phyloP scores from a whole-genome alignment of 2,888 invertebrate genomes.

The Lithophane ornitopus region DNA sequence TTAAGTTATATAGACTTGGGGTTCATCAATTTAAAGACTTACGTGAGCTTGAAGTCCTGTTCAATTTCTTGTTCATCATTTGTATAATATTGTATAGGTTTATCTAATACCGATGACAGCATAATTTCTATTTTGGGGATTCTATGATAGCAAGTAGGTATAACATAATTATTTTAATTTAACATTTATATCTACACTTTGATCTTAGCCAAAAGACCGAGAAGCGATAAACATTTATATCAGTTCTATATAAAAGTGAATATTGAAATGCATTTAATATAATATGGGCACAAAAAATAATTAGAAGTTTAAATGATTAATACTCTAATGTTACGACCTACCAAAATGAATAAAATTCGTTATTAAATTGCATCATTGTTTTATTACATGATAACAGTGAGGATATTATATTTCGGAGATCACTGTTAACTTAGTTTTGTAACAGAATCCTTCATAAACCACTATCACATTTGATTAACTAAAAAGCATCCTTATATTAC shows the following conservation, averaged over 20 bases:
- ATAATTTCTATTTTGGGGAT: not conserved
- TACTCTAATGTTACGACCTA: slow-evolving; percentile 6
- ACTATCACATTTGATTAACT: slow-evolving; percentile 82
- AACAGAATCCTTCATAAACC: slow-evolving; percentile 79
- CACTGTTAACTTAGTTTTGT: slow-evolving; percentile 76
- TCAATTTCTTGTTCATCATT: not conserved
- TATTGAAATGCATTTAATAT: not conserved
- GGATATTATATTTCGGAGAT: slow-evolving; percentile 67
- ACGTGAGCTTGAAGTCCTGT: not conserved
- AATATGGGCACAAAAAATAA: not conserved
- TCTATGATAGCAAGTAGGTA: slow-evolving; percentile 4
- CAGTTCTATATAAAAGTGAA: not conserved
- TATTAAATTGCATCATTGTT: slow-evolving; percentile 59
- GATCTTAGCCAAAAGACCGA: no score
- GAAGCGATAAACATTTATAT: not conserved
- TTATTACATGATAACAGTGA: slow-evolving; percentile 79
- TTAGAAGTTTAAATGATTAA: slow-evolving; percentile 4
- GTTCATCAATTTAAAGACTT: not conserved
- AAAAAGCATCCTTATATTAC: slow-evolving; percentile 81
- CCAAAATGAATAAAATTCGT: slow-evolving; percentile 38
- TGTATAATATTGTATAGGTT: slow-evolving; percentile 13
- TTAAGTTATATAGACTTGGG: not conserved
- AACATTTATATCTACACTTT: not conserved
- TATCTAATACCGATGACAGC: slow-evolving; percentile 3
- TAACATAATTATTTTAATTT: not conserved